phyloP scores from a whole-genome alignment of 2,888 invertebrate genomes.

The Euproctis similis region DNA sequence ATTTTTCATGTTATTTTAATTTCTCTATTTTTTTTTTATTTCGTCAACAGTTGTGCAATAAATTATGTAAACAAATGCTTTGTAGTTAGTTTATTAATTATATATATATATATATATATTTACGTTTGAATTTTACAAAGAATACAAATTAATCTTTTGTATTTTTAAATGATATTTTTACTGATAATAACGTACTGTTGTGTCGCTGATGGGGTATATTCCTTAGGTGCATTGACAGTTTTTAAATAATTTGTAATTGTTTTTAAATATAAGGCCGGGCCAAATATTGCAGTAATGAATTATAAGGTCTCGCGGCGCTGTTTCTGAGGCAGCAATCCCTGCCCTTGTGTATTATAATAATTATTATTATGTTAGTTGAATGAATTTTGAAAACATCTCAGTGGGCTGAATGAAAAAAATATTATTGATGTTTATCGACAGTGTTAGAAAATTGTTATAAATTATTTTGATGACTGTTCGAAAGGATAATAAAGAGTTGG shows the following conservation, averaged over 20 bases:
- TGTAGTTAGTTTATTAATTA: too few species aligned
- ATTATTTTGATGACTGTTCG: slow-evolving; percentile 78
- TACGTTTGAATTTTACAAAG: slow-evolving; percentile 69
- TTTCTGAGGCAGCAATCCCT: slow-evolving; percentile 52
- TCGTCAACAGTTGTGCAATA: slow-evolving; percentile 72
- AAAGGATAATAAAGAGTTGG: slow-evolving; percentile 78
- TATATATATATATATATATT: slow-evolving; percentile 71
- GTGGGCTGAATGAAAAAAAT: slow-evolving; percentile 71
- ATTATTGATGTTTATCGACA: slow-evolving; percentile 74
- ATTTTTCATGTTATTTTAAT: slow-evolving; percentile 56
- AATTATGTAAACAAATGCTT: slow-evolving; percentile 67
- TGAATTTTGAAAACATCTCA: slow-evolving; percentile 65
- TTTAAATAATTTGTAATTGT: slow-evolving; percentile 70
- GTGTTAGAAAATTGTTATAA: slow-evolving; percentile 78
- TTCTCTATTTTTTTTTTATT: too few species aligned
- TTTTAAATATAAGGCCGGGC: slow-evolving; percentile 73
- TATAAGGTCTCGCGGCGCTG: slow-evolving; percentile 65
- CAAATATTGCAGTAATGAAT: slow-evolving; percentile 73
- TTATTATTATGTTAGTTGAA: too few species aligned
- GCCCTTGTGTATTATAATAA: slow-evolving; percentile 55
- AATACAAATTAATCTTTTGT: slow-evolving; percentile 72
- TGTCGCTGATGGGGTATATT: slow-evolving; percentile 32
- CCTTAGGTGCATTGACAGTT: slow-evolving; percentile 36
- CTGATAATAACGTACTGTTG: slow-evolving; percentile 49
- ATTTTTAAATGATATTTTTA: slow-evolving; percentile 71